Evolutionary conservation across 2,113 vertebrate species (phyloP).

Genomic region (Cyrtonyx montezumae): DNA sequence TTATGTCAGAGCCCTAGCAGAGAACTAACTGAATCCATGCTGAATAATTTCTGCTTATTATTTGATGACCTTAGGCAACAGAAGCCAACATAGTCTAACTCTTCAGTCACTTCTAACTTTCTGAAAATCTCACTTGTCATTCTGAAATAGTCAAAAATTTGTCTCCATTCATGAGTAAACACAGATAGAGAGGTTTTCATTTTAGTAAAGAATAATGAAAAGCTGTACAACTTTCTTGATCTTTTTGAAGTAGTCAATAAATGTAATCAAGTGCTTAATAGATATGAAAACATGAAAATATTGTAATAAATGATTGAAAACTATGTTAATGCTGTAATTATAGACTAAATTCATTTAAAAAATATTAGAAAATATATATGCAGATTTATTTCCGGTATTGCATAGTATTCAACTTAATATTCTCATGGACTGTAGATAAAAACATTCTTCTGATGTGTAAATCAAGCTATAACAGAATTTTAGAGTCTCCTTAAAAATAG

Average conservation of each 20-base stretch:
- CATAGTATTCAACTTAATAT: background rate
- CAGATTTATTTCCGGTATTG: background rate
- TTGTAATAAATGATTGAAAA: background rate
- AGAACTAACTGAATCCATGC: background rate
- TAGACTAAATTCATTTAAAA: background rate
- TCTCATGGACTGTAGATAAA: background rate
- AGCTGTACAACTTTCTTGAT: background rate
- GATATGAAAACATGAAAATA: background rate
- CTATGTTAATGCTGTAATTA: background rate
- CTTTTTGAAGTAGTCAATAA: background rate
- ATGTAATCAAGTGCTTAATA: background rate
- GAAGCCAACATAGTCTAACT: background rate
- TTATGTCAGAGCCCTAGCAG: background rate
- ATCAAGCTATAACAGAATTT: background rate
- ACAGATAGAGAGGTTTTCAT: background rate
- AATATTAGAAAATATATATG: too few species aligned
- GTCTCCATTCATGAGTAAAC: background rate
- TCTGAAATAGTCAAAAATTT: background rate
- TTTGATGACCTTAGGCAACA: slow-evolving; percentile 22
- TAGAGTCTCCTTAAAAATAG: background rate
- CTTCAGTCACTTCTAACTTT: background rate
- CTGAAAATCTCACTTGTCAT: background rate
- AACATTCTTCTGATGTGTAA: background rate
- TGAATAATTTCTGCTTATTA: slow-evolving; percentile 12
- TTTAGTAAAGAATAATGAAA: background rate